A percentile compares a stretch with the other conserved stretches of the same genome.
These are phyloP conservation scores for Eudyptes chrysolophus DNA, from an alignment of 2,113 vertebrate genomes.

Conservation along the genomic window DNA sequence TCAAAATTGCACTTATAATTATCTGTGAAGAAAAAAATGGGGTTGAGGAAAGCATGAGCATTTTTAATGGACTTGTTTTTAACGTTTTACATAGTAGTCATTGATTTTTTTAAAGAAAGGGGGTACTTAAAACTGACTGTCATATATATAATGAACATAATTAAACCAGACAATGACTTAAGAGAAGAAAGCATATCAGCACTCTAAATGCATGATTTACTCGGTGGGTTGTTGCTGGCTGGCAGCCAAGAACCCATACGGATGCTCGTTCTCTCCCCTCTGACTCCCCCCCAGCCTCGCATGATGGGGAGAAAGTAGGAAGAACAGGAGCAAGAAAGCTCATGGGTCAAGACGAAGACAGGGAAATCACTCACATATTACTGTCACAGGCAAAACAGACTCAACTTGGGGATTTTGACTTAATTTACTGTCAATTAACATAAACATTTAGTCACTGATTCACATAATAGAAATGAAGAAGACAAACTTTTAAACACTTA, in stretches of 20 bases:
- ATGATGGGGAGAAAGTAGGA: background rate
- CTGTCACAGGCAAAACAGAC: background rate
- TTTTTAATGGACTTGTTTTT: background rate
- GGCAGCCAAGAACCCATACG: background rate
- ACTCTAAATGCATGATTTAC: background rate
- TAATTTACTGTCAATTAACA: background rate
- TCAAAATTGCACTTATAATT: background rate
- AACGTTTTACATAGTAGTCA: background rate
- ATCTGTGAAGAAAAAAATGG: background rate
- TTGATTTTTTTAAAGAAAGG: background rate
- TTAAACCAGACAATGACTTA: background rate
- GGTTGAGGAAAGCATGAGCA: background rate
- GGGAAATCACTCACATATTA: background rate
- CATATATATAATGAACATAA: background rate
- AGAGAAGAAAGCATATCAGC: background rate
- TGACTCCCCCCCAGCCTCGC: fast-evolving
- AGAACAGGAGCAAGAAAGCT: background rate
- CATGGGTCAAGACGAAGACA: background rate
- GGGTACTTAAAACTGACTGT: background rate
- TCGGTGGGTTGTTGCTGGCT: background rate
- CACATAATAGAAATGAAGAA: background rate
- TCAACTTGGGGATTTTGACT: background rate
- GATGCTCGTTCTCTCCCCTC: fast-evolving
- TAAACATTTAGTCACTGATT: background rate
- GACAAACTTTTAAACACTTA: background rate